Conservation (phyloP, 2,797 vertebrate genomes). For the Hippoglossus hippoglossus region DNA sequence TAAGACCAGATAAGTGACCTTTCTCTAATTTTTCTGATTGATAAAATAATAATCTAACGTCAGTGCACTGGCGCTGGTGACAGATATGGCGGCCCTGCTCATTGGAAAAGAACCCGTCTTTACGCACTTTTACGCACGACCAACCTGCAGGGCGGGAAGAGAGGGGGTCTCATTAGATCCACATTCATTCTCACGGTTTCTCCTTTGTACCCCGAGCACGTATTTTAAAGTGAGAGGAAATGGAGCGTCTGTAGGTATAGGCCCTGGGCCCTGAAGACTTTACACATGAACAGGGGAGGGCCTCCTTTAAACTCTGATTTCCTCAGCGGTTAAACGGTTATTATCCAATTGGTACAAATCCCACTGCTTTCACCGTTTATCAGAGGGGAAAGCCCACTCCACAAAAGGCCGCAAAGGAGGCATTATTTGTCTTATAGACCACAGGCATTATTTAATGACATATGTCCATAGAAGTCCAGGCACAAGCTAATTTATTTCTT, state of each 20-base stretch:
- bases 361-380: conserved; percentile 53
- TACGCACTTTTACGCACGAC: conserved; percentile 58
- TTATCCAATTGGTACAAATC: conserved; percentile 68
- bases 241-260: conserved; percentile 62
- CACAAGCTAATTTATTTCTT: conserved; percentile 13
- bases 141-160: conserved; percentile 42
- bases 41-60: conserved; percentile 19
- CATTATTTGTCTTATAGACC: conserved; percentile 47
- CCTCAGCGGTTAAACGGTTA: conserved; percentile 71
- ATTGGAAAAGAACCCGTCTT: conserved; percentile 19
- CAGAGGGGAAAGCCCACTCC: conserved; percentile 40
- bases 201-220: conserved; percentile 70
- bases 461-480: conserved; percentile 22
- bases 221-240: conserved; percentile 66
- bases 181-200: conserved; percentile 39
- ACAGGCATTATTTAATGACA: conserved; percentile 26
- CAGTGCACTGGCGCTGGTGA: background rate
- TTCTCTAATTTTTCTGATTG: background rate
- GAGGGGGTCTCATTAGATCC: conserved; percentile 34
- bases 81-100: conserved; percentile 27
- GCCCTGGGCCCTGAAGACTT: conserved; percentile 65
- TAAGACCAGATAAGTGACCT: background rate
- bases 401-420: conserved; percentile 44
- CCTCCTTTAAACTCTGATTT: conserved; percentile 72
- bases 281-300: conserved; percentile 58